Evolutionary conservation across 2,888 invertebrate genomes (phyloP), one percentile per base, ranked within the genome.

Genomic region (Tyria jacobaeae): DNA sequence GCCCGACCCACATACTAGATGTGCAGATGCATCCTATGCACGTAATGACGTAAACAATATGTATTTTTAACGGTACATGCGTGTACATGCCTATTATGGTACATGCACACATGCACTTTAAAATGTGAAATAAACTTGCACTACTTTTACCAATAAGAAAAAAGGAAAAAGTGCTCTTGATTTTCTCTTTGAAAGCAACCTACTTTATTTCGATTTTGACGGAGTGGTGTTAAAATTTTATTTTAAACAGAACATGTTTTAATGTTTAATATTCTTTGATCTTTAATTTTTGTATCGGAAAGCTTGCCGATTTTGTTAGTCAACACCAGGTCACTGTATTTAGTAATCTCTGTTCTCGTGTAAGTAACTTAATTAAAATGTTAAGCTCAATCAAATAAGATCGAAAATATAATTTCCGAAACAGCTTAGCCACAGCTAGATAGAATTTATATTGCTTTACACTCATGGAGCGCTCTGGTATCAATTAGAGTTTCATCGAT

Each of bases 41-140:
- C 49, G 27, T 60, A 67, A 72, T 68, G 68, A 70, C 60, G 75
- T 82, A 83, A 83, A 83, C 83, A 83, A 78, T 60, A 63, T 65
- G 73, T 82, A 81, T 81, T 80, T 79, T 75, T 74, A 74, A 74
- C 71, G 53, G 64, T 55, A 60, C 62, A 60, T 37, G 37, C 55
- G 44, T 54, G 59, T 66, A 64, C 59, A 64, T 64, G 68, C 59
- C 61, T 75, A 67, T 57, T 47, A n/a, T 65, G 61, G 52, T 63
- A 49, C 24, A 52, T 58, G 61, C 35, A 53, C 47, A 49, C 24
- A 52, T 58, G 61, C 35, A 53, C 47, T 55, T 51, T 31, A 49
- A 31, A 60, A 60, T 41, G 53, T 60, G 58, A 57, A 63, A 51
- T 44, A 34, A 44, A 55, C 55, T 44, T 53, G 58, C 21, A 21